Conservation (phyloP, 2,113 vertebrate species). For the Rhynchomys soricoides region DNA sequence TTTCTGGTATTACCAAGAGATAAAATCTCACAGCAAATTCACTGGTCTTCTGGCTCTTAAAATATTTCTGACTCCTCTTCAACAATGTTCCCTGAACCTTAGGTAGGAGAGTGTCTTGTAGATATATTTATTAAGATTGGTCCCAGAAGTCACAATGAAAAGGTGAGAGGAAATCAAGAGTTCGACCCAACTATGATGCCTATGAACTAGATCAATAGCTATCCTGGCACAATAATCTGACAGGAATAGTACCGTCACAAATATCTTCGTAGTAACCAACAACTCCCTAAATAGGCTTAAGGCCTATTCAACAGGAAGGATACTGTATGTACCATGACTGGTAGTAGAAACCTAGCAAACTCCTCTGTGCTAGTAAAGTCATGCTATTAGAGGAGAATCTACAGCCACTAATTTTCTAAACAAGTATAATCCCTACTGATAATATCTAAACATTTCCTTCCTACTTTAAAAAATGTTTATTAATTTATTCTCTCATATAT, state of each 20-base stretch:
- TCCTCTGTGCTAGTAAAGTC: too few species aligned
- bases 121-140: background rate
- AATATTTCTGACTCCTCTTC: background rate
- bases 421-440: too few species aligned
- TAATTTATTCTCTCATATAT: too few species aligned
- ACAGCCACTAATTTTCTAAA: too few species aligned
- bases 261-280: background rate
- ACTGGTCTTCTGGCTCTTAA: background rate
- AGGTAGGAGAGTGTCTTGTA: background rate
- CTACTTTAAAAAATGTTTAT: too few species aligned
- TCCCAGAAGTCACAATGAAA: background rate
- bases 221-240: background rate
- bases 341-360: background rate
- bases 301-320: background rate
- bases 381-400: too few species aligned
- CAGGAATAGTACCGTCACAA: background rate
- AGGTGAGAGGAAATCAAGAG: background rate
- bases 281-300: background rate
- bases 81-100: background rate
- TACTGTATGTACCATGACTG: background rate
- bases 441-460: too few species aligned
- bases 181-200: background rate
- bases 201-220: background rate
- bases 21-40: background rate
- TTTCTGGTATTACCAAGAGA: background rate